Percentiles rank a stretch among this genome's conserved stretches.
Conservation (phyloP, 1,140 invertebrate species). For the Lepidurus arcticus region DNA sequence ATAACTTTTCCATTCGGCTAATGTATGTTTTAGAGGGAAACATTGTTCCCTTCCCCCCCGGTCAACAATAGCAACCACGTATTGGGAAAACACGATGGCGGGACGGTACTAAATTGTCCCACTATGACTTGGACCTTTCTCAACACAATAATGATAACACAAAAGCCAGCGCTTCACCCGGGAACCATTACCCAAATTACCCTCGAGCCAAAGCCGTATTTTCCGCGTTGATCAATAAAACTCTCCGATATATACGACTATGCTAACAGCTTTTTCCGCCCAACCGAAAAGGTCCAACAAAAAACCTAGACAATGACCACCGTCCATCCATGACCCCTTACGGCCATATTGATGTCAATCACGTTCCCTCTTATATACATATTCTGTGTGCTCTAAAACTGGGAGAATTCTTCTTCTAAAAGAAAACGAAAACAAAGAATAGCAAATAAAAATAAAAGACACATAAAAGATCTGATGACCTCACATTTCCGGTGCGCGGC, state of each 20-base stretch:
- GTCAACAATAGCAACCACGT: slow-evolving; percentile 7
- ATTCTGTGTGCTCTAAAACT: not conserved
- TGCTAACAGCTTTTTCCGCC: slow-evolving; percentile 14
- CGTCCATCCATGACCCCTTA: slow-evolving; percentile 15
- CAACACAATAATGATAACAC: not conserved
- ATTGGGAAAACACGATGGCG: not conserved
- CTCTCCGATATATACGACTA: slow-evolving; percentile 2
- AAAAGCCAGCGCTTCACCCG: not conserved
- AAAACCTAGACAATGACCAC: slow-evolving; percentile 10
- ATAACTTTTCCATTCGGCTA: slow-evolving; percentile 15
- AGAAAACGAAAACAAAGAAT: not conserved
- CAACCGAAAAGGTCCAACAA: not conserved
- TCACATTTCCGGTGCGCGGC: not conserved
- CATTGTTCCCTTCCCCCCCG: not conserved
- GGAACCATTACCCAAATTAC: not conserved
- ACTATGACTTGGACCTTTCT: slow-evolving; percentile 15
- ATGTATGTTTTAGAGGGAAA: not conserved
- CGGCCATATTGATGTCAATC: slow-evolving; percentile 12
- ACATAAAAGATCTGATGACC: not conserved
- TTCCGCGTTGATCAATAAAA: slow-evolving; percentile 14
- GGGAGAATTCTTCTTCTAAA: not conserved
- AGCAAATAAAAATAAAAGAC: not conserved
- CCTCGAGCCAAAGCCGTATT: not conserved
- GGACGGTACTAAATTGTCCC: not conserved
- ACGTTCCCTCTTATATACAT: not conserved